A percentile compares a stretch with the other conserved stretches of the same genome.
Conservation (phyloP, 2,888 invertebrate genomes). For the Scaptomyza parva region DNA sequence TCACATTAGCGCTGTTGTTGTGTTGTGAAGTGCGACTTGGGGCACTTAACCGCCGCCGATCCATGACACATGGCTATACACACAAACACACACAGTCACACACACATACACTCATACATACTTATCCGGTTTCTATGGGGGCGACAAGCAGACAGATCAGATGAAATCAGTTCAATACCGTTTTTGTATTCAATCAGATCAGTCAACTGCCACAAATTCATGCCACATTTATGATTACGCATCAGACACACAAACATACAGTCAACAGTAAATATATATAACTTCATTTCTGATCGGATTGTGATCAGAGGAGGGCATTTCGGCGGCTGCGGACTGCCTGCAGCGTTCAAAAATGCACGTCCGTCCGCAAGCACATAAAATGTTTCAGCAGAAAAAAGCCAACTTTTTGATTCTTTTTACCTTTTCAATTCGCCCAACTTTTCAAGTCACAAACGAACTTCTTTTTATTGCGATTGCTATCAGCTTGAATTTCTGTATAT, state of each 20-base stretch:
- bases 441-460: conserved; percentile 17
- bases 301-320: conserved; percentile 19
- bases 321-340: conserved; percentile 39
- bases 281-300: conserved; percentile 18
- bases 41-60: conserved; percentile 34
- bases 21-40: conserved; percentile 59
- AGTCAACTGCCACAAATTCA: conserved; percentile 23
- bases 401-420: conserved; percentile 55
- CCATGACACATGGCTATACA: conserved; percentile 5
- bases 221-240: conserved; percentile 32
- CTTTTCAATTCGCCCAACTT: conserved; percentile 7
- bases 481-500: conserved; percentile 41
- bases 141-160: conserved; percentile 42
- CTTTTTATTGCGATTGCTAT: conserved; percentile 68
- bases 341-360: conserved; percentile 31
- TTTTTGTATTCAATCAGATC: conserved; percentile 6
- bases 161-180: conserved; percentile 23
- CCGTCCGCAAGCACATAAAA: conserved; percentile 53
- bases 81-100: too few relatives aligned
- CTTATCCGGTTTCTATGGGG: conserved; percentile 33
- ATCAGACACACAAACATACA: conserved; percentile 22
- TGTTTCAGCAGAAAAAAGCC: conserved; percentile 65
- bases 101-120: neutral
- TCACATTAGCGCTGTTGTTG: conserved; percentile 73
- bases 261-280: conserved; percentile 49